These are phyloP conservation scores for Belgica antarctica DNA, from an alignment of 2,888 invertebrate genomes.

Conservation along the genomic window DNA sequence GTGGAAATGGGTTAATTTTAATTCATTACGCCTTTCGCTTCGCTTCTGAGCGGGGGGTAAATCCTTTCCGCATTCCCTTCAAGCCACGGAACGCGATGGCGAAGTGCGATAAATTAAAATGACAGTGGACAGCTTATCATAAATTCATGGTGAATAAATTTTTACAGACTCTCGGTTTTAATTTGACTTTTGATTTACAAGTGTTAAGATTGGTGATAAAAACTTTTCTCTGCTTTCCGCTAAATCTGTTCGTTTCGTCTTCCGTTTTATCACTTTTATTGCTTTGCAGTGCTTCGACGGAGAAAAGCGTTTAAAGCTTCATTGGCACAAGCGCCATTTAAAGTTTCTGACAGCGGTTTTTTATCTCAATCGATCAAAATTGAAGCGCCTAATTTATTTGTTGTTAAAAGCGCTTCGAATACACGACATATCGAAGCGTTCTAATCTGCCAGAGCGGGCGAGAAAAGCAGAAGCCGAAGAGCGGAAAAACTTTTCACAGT, in stretches of 20 bases:
- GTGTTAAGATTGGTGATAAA: not conserved
- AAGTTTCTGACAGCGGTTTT: not conserved
- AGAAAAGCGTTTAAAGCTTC: not conserved
- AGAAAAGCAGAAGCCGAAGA: constrained; percentile 11
- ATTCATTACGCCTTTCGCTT: constrained; percentile 23
- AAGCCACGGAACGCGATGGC: not conserved
- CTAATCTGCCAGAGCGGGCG: constrained; percentile 1
- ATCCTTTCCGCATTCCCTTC: constrained; percentile 3
- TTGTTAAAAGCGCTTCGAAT: not conserved
- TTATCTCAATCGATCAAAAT: constrained; percentile 22
- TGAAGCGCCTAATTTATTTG: constrained; percentile 29
- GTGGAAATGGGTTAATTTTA: constrained; percentile 28
- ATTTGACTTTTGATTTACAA: constrained; percentile 26
- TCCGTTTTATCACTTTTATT: not conserved
- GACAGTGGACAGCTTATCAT: constrained; percentile 19
- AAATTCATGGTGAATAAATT: constrained; percentile 11
- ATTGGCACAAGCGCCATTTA: too few species aligned
- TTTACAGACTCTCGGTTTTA: constrained; percentile 19
- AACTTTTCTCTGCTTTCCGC: not conserved
- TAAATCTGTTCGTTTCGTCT: not conserved
- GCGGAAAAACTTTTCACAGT: not conserved
- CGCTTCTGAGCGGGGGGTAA: too few species aligned
- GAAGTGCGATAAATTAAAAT: constrained; percentile 27
- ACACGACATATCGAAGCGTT: constrained; percentile 33
- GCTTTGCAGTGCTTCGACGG: too few species aligned